Conservation (phyloP, 2,797 vertebrate species). For the Protonibea diacanthus region DNA sequence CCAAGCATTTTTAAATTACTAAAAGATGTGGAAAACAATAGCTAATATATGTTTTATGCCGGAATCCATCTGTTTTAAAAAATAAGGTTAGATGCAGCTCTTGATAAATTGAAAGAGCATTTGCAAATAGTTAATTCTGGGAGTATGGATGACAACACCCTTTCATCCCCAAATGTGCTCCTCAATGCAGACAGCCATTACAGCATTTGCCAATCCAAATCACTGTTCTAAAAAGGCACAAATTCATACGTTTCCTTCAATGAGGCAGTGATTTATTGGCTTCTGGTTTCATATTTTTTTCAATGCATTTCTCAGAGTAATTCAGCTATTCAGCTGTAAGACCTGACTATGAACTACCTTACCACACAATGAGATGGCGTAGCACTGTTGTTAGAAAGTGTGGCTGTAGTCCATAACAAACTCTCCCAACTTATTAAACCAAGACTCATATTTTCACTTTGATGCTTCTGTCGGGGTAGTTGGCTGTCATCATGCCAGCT, state of each 20-base stretch:
- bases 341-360: not conserved
- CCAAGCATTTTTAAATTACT: slow-evolving; percentile 34
- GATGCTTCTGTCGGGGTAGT: slow-evolving; percentile 5
- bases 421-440: not conserved
- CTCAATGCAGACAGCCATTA: slow-evolving; percentile 44
- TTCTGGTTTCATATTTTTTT: slow-evolving; percentile 34
- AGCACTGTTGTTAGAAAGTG: slow-evolving; percentile 10
- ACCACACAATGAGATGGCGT: slow-evolving; percentile 18
- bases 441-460: slow-evolving; percentile 15
- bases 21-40: slow-evolving; percentile 35
- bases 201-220: slow-evolving; percentile 56
- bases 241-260: slow-evolving; percentile 30
- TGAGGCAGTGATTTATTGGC: slow-evolving; percentile 38
- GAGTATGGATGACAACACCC: slow-evolving; percentile 55
- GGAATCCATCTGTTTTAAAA: slow-evolving; percentile 43
- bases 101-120: slow-evolving; percentile 51
- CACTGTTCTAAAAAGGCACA: slow-evolving; percentile 35
- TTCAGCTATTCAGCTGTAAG: slow-evolving; percentile 15
- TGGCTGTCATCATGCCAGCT: slow-evolving; percentile 23
- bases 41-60: slow-evolving; percentile 41
- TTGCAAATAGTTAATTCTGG: slow-evolving; percentile 66
- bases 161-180: slow-evolving; percentile 60
- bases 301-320: slow-evolving; percentile 38
- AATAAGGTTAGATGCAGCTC: slow-evolving; percentile 45
- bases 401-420: slow-evolving; percentile 11